These are phyloP conservation scores for Metalampra italica DNA, from an alignment of 2,888 invertebrate genomes.

Conservation along the genomic window DNA sequence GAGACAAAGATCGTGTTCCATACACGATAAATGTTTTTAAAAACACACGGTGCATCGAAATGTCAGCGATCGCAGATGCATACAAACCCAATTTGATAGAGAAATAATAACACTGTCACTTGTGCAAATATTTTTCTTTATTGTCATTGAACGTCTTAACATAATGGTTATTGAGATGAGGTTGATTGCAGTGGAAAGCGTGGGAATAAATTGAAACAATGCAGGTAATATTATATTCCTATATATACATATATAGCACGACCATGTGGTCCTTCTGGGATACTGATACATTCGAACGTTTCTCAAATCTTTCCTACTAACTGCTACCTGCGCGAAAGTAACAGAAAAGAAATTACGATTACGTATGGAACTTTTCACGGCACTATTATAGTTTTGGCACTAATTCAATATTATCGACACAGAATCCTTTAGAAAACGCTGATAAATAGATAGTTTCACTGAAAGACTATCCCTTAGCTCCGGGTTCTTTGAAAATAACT, in stretches of 20 bases:
- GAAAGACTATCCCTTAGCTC: too few species aligned
- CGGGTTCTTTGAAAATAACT: too few species aligned
- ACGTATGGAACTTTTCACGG: too few species aligned
- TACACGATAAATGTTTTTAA: conserved; percentile 39
- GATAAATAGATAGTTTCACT: too few species aligned
- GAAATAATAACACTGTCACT: conserved; percentile 48
- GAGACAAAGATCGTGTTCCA: conserved; percentile 18
- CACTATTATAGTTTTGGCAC: too few species aligned
- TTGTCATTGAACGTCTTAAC: conserved; percentile 41
- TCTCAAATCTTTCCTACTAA: too few species aligned
- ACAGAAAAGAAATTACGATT: too few species aligned
- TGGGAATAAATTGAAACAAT: conserved; percentile 29
- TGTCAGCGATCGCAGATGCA: conserved; percentile 24
- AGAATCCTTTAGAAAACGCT: too few species aligned
- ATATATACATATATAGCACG: conserved; percentile 5
- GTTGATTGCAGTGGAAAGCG: conserved; percentile 38
- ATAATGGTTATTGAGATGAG: conserved; percentile 40
- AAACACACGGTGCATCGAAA: conserved; percentile 33
- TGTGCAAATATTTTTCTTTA: conserved; percentile 57
- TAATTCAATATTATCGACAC: too few species aligned
- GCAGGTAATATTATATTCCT: neutral
- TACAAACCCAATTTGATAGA: conserved; percentile 43
- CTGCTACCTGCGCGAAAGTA: too few species aligned
- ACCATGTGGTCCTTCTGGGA: neutral
- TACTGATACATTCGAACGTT: too few species aligned